These are phyloP conservation scores for Nomada fabriciana DNA, from an alignment of 2,888 invertebrate genomes.

Conservation along the genomic window DNA sequence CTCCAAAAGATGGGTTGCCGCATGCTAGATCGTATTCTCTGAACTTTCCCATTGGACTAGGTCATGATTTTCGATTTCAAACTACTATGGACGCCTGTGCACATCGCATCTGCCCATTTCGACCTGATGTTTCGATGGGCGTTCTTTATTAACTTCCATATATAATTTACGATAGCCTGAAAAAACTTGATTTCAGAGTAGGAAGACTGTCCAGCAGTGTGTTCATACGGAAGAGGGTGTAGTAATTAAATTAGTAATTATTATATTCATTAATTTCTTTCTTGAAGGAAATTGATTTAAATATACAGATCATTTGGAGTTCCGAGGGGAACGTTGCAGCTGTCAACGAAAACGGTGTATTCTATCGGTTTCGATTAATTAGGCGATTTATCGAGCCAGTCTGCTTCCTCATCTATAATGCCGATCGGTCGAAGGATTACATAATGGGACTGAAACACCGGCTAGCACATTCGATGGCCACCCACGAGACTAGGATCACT, in stretches of 20 bases:
- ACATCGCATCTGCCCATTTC: constrained; percentile 59
- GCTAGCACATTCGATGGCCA: constrained; percentile 55
- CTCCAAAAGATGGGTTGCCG: constrained; percentile 35
- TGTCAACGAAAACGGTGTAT: neutral
- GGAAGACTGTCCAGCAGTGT: neutral
- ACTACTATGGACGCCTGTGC: constrained; percentile 25
- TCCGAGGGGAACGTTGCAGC: neutral
- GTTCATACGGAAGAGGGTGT: neutral
- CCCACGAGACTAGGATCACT: constrained; percentile 63
- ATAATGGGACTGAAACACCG: constrained; percentile 5
- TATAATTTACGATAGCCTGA: neutral
- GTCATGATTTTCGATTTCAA: constrained; percentile 64
- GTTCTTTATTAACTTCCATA: neutral
- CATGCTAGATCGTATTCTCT: constrained; percentile 57
- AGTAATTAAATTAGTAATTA: constrained; percentile 26
- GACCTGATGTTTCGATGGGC: constrained; percentile 1
- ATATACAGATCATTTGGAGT: neutral
- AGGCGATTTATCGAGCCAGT: neutral
- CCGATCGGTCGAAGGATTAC: constrained; percentile 14
- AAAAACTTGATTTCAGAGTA: neutral
- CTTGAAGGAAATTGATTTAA: constrained; percentile 29
- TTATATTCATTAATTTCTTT: neutral
- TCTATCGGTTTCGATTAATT: constrained; percentile 32
- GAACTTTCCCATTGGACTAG: constrained; percentile 64
- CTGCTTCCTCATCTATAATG: constrained; percentile 14